A percentile compares a stretch with the other conserved stretches of the same genome.
Conservation (phyloP, 2,113 vertebrate species). For the Rhodinocichla rosea region DNA sequence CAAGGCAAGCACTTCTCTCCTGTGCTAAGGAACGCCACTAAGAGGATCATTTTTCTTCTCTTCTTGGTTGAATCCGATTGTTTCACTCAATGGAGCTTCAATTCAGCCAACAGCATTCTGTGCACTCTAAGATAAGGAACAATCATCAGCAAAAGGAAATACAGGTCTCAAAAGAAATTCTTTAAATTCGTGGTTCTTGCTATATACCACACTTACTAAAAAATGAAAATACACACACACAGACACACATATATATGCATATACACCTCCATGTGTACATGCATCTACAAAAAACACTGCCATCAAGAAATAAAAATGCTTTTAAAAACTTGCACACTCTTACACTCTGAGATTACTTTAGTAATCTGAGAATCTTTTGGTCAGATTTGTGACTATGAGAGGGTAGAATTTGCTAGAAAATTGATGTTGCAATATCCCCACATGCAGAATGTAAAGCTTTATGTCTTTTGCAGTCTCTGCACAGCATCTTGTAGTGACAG, state of each 20-base stretch:
- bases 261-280: too few relatives aligned
- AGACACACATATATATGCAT: too few relatives aligned
- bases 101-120: conserved; percentile 10
- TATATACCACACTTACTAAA: neutral
- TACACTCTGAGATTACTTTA: neutral
- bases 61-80: conserved; percentile 30
- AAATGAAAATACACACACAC: neutral
- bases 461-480: neutral
- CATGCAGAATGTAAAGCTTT: neutral
- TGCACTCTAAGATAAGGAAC: neutral
- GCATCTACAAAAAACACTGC: neutral
- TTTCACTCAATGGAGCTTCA: conserved; percentile 45
- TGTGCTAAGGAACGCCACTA: neutral
- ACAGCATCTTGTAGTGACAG: neutral
- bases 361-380: neutral
- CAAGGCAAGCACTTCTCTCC: conserved; percentile 16
- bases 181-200: neutral
- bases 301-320: neutral
- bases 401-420: neutral
- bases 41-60: conserved; percentile 46
- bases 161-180: neutral
- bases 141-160: neutral
- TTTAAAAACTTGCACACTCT: neutral
- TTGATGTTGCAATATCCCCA: neutral
- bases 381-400: neutral